Evolutionary conservation across 2,797 vertebrate species (phyloP).

Genomic region (Helostoma temminkii): DNA sequence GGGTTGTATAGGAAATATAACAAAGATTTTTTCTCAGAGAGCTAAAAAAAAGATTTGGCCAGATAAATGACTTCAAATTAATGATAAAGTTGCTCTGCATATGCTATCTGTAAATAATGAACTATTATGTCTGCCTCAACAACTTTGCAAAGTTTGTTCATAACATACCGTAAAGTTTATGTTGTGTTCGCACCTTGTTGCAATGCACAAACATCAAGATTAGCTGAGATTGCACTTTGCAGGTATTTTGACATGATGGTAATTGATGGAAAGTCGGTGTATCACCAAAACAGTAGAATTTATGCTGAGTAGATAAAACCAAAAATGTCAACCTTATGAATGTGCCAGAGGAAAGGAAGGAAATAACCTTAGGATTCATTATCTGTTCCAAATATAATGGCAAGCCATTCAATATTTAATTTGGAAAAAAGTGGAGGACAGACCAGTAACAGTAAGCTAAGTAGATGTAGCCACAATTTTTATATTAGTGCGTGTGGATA

Average conservation of each 20-base stretch:
- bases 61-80: no score
- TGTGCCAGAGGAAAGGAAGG: neutral
- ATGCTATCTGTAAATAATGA: no score
- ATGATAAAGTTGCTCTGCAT: no score
- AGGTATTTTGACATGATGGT: neutral
- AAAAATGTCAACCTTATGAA: neutral
- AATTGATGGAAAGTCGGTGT: neutral
- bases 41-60: no score
- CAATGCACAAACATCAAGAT: neutral
- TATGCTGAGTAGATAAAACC: neutral
- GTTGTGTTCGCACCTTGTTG: no score
- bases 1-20: no score
- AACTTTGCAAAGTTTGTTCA: no score
- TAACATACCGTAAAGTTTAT: no score
- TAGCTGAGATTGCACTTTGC: neutral
- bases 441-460: neutral
- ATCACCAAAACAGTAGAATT: neutral
- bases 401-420: neutral
- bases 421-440: neutral
- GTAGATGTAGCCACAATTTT: slow-evolving; percentile 10
- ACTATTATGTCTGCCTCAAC: no score
- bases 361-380: neutral
- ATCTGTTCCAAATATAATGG: neutral
- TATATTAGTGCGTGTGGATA: slow-evolving; percentile 14
- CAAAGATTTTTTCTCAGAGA: no score